Conservation (phyloP, 2,113 vertebrate species). For the Lasiurus borealis region DNA sequence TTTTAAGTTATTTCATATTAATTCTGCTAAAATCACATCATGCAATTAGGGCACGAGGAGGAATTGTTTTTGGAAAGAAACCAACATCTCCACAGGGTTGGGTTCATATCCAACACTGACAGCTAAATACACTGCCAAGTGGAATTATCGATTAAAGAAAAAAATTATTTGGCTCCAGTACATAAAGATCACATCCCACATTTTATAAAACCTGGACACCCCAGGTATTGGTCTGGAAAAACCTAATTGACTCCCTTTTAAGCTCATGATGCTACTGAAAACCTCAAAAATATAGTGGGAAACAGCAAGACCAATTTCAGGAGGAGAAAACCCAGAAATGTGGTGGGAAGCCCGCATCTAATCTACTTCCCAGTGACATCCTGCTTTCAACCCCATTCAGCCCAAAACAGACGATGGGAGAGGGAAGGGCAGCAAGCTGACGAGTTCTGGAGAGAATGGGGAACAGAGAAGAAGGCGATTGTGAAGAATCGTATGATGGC, state of each 20-base stretch:
- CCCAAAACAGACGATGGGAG: accelerated
- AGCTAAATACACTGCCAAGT: neutral
- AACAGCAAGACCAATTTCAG: neutral
- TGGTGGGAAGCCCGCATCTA: neutral
- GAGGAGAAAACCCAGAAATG: neutral
- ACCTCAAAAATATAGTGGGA: neutral
- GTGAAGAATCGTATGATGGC: accelerated
- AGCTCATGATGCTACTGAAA: neutral
- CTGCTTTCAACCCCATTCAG: neutral
- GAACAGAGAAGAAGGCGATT: neutral
- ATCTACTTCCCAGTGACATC: neutral
- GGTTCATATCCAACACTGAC: neutral
- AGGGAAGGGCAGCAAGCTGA: no score
- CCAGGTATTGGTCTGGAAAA: neutral
- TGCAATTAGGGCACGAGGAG: conserved; percentile 15
- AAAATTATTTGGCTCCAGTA: neutral
- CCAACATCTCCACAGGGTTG: neutral
- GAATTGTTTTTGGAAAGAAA: conserved; percentile 58
- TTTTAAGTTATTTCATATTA: conserved; percentile 55
- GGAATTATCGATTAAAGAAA: neutral
- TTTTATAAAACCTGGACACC: neutral
- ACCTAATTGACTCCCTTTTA: neutral
- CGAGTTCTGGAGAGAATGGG: neutral
- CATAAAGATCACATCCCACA: neutral
- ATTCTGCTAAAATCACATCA: conserved; percentile 54